Evolutionary conservation across 2,113 vertebrate species (phyloP), one percentile per base, ranked within the genome.

Genomic region (Crocuta crocuta): DNA sequence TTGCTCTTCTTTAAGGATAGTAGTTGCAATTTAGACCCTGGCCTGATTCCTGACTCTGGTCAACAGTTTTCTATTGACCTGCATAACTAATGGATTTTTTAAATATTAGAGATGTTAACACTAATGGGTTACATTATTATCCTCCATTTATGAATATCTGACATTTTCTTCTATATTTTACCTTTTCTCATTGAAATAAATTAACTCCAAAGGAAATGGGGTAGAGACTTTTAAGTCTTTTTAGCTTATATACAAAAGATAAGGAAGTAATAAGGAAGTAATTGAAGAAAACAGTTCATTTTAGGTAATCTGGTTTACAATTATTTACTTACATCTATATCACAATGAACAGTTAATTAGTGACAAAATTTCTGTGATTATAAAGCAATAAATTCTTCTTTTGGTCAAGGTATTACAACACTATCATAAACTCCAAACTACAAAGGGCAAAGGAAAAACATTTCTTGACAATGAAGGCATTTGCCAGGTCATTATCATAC

Each of bases 121-220:
- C 43, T 84, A 92, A 88, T 65, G 33, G 68, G n/a, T 94, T 87
- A 43, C 9, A 43, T 89, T 80, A 96, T 78, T 86, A 71, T 21
- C 28, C 6, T 96, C 65, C 43, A 90, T 66, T 65, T 92, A 78
- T 76, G 63, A 93, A 35, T n/a, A 78, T 10, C n/a, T 94, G 84
- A 79, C 68, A 95, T 87, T 92, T 95, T 89, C 81, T 95, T 85
- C 15, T 53, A 74, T 24, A 53, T 4, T 70, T 31, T 68, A 35
- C 61, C 48, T 95, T 96, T 90, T 55, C 93, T 94, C 76, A 93
- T 12, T 93, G 84, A 82, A 95, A 95, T 79, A 90, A 80, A 92
- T 89, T 73, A 94, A 96, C 23, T 81, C 53, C 58, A 86, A 48
- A 88, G 26, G 79, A 96, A 96, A 92, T 50, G 83, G 15, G 17